Conservation (phyloP, 35 echinoderm and acorn worm genomes). For the Apostichopus parvimensis region DNA sequence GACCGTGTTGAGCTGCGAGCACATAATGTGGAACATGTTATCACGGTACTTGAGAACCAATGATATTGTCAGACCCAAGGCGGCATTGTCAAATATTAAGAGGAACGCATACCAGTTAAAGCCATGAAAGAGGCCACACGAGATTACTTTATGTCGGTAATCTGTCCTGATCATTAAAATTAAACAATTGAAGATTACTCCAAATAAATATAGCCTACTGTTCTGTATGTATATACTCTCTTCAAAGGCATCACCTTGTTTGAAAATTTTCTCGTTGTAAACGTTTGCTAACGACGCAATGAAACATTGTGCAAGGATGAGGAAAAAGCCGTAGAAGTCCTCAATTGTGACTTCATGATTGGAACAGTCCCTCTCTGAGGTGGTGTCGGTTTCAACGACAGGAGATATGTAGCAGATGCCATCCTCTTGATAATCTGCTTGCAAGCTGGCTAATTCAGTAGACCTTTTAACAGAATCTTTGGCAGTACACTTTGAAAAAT, state of each 20-base stretch:
- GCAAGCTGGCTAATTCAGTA: not conserved
- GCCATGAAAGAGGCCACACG: constrained; percentile 85
- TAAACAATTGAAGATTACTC: constrained; percentile 78
- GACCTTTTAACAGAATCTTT: constrained; percentile 2
- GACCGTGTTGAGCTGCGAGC: constrained; percentile 71
- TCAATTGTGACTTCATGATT: not conserved
- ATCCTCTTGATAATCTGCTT: not conserved
- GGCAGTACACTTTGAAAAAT: constrained; percentile 23
- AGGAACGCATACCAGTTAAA: constrained; percentile 71
- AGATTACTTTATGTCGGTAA: constrained; percentile 50
- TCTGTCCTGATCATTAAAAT: constrained; percentile 56
- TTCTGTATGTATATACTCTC: constrained; percentile 94
- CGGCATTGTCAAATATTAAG: constrained; percentile 71
- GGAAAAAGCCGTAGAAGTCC: constrained; percentile 28
- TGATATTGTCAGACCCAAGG: constrained; percentile 78
- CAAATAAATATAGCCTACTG: constrained; percentile 87
- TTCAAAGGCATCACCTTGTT: constrained; percentile 73
- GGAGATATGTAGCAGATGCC: not conserved
- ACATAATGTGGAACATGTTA: constrained; percentile 97
- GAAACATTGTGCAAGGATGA: constrained; percentile 79
- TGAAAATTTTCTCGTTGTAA: constrained; percentile 99
- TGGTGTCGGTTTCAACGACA: not conserved
- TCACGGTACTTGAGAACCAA: constrained; percentile 85
- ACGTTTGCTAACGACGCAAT: constrained; percentile 85
- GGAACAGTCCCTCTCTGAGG: not conserved